Evolutionary conservation across 2,888 invertebrate species (phyloP).

Genomic region (Neoscelio sp.): DNA sequence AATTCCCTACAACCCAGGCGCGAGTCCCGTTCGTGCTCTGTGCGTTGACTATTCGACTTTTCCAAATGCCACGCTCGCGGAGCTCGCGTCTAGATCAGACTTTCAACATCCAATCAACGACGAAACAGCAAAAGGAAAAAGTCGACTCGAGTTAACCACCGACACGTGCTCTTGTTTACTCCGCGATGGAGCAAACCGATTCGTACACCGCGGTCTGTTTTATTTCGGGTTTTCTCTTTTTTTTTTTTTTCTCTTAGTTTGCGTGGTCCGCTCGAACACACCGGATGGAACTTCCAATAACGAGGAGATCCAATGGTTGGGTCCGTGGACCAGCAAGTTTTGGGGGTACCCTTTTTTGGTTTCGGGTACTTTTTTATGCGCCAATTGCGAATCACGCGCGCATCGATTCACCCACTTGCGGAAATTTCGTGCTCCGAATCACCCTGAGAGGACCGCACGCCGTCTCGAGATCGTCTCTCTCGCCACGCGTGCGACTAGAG

Average conservation of each 20-base stretch:
- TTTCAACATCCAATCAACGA: slow-evolving; percentile 5
- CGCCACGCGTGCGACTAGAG: slow-evolving; percentile 82
- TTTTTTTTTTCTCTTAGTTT: not conserved
- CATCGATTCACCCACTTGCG: slow-evolving; percentile 29
- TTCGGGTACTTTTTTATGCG: too few relatives aligned
- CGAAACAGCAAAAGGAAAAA: slow-evolving; percentile 5
- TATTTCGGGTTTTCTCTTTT: not conserved
- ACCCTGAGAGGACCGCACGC: slow-evolving; percentile 67
- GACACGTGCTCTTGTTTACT: slow-evolving; percentile 34
- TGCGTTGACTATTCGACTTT: slow-evolving; percentile 74
- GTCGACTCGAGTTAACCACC: slow-evolving; percentile 37
- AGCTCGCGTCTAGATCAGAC: not conserved
- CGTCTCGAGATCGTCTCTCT: slow-evolving; percentile 79
- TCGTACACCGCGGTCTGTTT: slow-evolving; percentile 28
- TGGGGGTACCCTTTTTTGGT: too few relatives aligned
- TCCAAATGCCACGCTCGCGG: slow-evolving; percentile 9
- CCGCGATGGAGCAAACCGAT: slow-evolving; percentile 17
- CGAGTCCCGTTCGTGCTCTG: slow-evolving; percentile 71
- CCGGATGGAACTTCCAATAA: too few relatives aligned
- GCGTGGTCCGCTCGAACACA: not conserved
- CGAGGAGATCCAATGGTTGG: too few relatives aligned
- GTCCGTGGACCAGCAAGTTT: too few relatives aligned
- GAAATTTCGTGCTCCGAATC: slow-evolving; percentile 70
- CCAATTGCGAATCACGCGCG: too few relatives aligned
- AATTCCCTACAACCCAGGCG: slow-evolving; percentile 23